These are phyloP conservation scores for Amiota communis DNA, from an alignment of 2,888 invertebrate genomes.

Conservation along the genomic window DNA sequence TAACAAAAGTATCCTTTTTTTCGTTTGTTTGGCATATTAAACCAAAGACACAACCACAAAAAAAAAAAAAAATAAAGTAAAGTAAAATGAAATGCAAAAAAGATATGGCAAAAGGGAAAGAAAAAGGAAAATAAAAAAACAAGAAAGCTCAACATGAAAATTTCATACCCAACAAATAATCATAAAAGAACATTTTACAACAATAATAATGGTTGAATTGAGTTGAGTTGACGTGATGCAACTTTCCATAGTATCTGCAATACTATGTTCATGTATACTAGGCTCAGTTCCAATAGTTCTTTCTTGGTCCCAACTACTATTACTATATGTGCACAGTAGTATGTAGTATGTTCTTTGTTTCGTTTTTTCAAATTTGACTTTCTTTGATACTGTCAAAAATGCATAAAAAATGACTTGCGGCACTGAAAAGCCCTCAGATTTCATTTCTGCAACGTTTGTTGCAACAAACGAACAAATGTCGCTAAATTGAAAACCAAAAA, in stretches of 20 bases:
- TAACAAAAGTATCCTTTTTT: no score
- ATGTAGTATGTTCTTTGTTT: no score
- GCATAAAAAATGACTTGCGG: constrained; percentile 16
- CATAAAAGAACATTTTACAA: neutral
- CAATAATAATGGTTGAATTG: neutral
- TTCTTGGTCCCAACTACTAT: no score
- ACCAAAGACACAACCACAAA: neutral
- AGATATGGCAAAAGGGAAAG: neutral
- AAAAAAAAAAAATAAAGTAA: neutral
- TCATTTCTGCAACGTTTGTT: no score
- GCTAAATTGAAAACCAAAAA: neutral
- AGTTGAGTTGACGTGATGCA: no score
- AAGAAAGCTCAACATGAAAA: constrained; percentile 19
- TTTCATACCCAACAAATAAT: constrained; percentile 19
- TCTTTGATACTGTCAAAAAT: constrained; percentile 11
- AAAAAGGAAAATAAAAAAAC: neutral
- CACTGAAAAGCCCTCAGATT: neutral
- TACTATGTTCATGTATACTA: no score
- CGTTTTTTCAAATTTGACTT: neutral
- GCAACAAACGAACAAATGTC: neutral
- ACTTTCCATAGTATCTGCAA: no score
- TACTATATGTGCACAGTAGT: no score
- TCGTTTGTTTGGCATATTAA: neutral
- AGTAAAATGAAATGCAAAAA: neutral
- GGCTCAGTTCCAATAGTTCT: no score